Evolutionary conservation across 2,888 invertebrate species (phyloP), one percentile per base, ranked within the genome.

Genomic region (Endomychus coccineus): DNA sequence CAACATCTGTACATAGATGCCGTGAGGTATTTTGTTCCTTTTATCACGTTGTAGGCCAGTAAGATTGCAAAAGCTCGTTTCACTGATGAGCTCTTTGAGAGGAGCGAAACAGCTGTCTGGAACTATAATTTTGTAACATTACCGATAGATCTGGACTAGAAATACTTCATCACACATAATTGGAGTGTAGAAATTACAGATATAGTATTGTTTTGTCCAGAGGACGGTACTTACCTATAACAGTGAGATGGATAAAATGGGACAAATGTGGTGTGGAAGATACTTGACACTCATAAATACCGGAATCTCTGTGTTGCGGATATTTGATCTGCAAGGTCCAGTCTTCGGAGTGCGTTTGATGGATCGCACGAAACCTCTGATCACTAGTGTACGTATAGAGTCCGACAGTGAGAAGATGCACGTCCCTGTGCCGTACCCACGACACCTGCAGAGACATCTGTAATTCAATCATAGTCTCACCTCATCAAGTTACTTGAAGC

Each of bases 251-350:
- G 61, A 92, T 84, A 64, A 86, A 89, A 67, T 90, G 90, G 58
- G 89, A 88, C 75, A 89, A 83, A 60, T 90, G 91, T 13, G 91
- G 91, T 39, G 89, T 89, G 43, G 91, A 90, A 51, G 89, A 89
- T 61, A 92, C 85, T 74, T 92, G 92, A 67, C 91, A 92, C 70
- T 92, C 91, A 69, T 92, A 92, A 54, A 88, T 80, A 42, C 91
- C 91, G 11, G 82, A 80, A 66, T 92, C 91, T 50, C 88, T 76
- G 62, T 88, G 84, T 63, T 91, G 90, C 1, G 90, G 86, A 63
- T 89, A 91, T 66, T 90, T 89, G 66, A 92, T 88, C 70, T 86
- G 85, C 52, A 92, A 74, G 44, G 84, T 87, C 89, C 90, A 91
- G 70, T 91, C 91, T 67, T 90, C 90, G 43, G 86, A 80, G 55